Conservation (phyloP, 2,888 invertebrate species). For the Parnassius glacialis region DNA sequence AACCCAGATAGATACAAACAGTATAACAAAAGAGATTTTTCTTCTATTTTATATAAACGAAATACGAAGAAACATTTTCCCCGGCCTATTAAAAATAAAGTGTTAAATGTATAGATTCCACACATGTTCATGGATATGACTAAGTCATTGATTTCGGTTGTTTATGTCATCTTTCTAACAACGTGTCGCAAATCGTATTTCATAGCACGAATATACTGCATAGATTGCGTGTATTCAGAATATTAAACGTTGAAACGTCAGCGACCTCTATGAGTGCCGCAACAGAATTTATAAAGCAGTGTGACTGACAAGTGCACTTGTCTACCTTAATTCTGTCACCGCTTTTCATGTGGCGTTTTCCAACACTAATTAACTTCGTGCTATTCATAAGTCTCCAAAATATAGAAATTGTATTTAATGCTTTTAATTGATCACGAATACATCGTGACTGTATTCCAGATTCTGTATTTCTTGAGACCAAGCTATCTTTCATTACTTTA, state of each 20-base stretch:
- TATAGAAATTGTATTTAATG: slow-evolving; percentile 8
- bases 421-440: not conserved
- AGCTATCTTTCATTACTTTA: no score
- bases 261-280: slow-evolving; percentile 18
- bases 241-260: slow-evolving; percentile 18
- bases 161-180: no score
- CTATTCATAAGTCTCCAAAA: slow-evolving; percentile 18
- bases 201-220: not conserved
- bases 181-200: not conserved
- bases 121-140: no score
- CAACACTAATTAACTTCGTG: slow-evolving; percentile 24
- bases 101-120: no score
- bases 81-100: no score
- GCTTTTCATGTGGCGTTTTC: slow-evolving; percentile 23
- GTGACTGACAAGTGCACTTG: slow-evolving; percentile 24
- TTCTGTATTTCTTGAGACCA: no score
- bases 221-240: slow-evolving; percentile 13
- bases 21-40: no score
- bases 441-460: no score
- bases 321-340: slow-evolving; percentile 25
- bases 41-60: no score
- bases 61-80: no score
- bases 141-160: no score
- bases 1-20: no score
- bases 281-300: slow-evolving; percentile 24